Evolutionary conservation across 2,113 vertebrate species (phyloP).

Genomic region (Platanista minor): DNA sequence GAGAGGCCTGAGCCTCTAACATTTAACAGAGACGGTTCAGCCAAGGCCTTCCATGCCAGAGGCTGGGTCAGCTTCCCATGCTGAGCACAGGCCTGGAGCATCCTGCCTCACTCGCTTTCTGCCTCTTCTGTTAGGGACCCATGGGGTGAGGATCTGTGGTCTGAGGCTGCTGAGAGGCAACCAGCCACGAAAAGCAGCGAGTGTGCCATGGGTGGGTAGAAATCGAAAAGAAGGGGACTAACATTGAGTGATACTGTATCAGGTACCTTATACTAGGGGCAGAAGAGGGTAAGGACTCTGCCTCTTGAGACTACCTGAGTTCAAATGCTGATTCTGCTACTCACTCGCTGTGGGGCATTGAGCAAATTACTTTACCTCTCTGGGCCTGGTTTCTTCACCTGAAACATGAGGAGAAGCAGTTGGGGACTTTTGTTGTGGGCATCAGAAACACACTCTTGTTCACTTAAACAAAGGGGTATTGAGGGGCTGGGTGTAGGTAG

Average conservation of each 20-base stretch:
- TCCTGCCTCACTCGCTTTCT: not conserved
- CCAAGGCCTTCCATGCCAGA: not conserved
- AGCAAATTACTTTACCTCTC: not conserved
- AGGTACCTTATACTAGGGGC: not conserved
- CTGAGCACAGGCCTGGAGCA: not conserved
- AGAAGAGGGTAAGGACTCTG: not conserved
- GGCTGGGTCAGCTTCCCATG: not conserved
- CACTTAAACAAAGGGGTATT: not conserved
- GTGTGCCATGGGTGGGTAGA: accelerated
- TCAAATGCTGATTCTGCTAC: not conserved
- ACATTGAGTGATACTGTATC: not conserved
- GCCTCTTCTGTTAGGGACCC: not conserved
- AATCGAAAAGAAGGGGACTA: not conserved
- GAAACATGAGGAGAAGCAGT: not conserved
- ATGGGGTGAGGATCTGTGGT: not conserved
- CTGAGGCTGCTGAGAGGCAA: not conserved
- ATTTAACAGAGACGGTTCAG: not conserved
- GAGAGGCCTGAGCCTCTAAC: not conserved
- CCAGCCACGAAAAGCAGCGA: not conserved
- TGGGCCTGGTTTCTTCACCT: not conserved
- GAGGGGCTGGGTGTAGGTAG: not conserved
- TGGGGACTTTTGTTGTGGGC: not conserved
- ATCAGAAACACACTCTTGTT: not conserved
- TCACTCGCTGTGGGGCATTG: not conserved
- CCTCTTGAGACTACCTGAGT: not conserved